Evolutionary conservation across 2,797 vertebrate species (phyloP), one percentile per base, ranked within the genome.

Genomic region (Bradypus variegatus): DNA sequence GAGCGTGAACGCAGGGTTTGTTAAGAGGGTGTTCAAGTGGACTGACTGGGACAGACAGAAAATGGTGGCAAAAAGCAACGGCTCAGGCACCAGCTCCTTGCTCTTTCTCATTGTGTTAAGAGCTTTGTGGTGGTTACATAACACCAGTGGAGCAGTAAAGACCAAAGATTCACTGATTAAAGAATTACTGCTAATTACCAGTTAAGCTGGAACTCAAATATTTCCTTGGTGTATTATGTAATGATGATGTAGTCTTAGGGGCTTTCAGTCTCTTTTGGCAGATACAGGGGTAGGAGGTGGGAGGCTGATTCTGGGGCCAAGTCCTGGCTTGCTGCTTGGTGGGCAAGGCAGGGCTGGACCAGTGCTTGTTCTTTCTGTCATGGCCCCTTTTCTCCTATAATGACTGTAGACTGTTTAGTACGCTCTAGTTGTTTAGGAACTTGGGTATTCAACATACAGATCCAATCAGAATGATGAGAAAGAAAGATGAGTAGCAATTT

Each of bases 51-150:
- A 80, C 73, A 58, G 67, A 12, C 29, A 69, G 85, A 55, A 48
- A 29, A 64, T 65, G 5, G 36, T 64, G 83, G 31, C 75, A 69
- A 73, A 85, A 80, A 38, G 55, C 13, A 29, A 60, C 88, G 64
- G 27, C 33, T 79, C 5, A 3, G 36, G n/a, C 48, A 81, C 14
- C 78, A 67, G 27, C 4, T 53, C 5, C 82, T 94, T 91, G 75
- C 70, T n/a, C 91, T 79, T 89, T 89, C 13, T 86, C 41, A 6
- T 70, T 92, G 25, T 67, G 88, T 62, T 93, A 94, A 94, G 96
- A 96, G 58, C 67, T 94, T 95, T 91, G 89, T 41, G 62, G 41
- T 67, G 79, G 10, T 95, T 95, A 87, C 7, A 1, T 92, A 96
- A 95, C 0, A 3, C 38, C 0, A 1, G 67, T 80, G 6, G 50